A percentile compares a stretch with the other conserved stretches of the same genome.
Evolutionary conservation across 2,797 vertebrate species (phyloP).

Genomic region (Protosalanx chinensis): DNA sequence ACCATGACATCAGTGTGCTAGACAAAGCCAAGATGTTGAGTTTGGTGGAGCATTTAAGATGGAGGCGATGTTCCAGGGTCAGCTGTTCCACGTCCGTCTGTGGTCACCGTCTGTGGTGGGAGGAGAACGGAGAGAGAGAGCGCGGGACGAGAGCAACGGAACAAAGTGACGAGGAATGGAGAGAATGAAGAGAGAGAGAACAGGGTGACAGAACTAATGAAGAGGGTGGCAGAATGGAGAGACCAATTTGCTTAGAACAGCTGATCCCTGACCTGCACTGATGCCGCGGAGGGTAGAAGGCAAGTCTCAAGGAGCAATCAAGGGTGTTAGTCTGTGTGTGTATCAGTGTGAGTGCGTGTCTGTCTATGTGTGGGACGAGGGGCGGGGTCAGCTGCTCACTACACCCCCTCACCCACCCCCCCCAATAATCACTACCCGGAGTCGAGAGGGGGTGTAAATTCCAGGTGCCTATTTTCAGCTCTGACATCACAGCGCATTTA

Average conservation of each 20-base stretch:
- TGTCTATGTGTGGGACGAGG: background rate
- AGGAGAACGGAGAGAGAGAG: background rate
- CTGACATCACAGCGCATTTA: conserved; percentile 34
- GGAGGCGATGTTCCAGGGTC: background rate
- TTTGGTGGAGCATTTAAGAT: background rate
- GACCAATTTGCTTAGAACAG: background rate
- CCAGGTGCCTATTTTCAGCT: conserved; percentile 45
- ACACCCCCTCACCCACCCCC: conserved; percentile 28
- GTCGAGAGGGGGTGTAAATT: conserved; percentile 21
- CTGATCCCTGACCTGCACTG: conserved; percentile 9
- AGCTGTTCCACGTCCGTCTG: background rate
- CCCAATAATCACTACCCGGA: conserved; percentile 26
- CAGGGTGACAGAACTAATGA: background rate
- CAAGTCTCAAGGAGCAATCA: background rate
- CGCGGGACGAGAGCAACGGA: background rate
- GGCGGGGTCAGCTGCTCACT: conserved; percentile 33
- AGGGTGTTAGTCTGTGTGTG: conserved; percentile 10
- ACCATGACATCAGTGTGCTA: no score
- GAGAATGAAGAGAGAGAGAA: background rate
- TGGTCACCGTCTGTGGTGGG: background rate
- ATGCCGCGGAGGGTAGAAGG: conserved; percentile 13
- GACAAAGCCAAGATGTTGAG: no score
- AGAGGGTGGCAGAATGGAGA: background rate
- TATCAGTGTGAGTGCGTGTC: background rate
- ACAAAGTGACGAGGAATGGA: background rate